Evolutionary conservation across 2,113 vertebrate genomes (phyloP).

Genomic region (Neodon shergylaensis): DNA sequence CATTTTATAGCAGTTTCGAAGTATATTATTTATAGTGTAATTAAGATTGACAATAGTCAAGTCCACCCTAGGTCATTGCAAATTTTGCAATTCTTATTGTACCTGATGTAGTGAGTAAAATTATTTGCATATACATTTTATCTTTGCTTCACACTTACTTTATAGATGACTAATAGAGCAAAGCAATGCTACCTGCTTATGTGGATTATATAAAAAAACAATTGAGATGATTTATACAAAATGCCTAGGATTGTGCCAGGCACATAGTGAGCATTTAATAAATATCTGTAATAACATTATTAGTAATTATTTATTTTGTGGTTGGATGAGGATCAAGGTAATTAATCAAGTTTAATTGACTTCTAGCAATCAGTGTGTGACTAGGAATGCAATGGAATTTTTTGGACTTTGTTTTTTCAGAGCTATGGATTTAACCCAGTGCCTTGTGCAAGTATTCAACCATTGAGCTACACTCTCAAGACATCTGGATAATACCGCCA

Average conservation of each 20-base stretch:
- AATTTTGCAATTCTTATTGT: neutral
- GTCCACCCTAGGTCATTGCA: neutral
- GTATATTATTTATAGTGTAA: conserved; percentile 24
- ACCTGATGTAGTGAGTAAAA: neutral
- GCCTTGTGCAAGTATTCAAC: neutral
- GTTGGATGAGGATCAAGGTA: neutral
- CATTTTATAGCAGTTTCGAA: neutral
- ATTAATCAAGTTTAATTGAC: conserved; percentile 43
- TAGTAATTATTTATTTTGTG: neutral
- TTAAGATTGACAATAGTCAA: neutral
- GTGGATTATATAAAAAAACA: neutral
- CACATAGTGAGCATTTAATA: neutral
- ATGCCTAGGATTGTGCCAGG: neutral
- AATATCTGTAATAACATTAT: neutral
- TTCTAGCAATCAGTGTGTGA: neutral
- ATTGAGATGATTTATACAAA: neutral
- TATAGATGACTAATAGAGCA: neutral
- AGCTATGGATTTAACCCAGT: neutral
- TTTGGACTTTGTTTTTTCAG: neutral
- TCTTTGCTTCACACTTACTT: neutral
- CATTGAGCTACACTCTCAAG: neutral
- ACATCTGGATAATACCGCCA: neutral
- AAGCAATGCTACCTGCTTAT: neutral
- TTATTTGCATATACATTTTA: neutral
- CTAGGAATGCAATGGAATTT: conserved; percentile 16